Percentiles rank a stretch among this genome's conserved stretches.
Conservation (phyloP, 2,113 vertebrate species). For the Pongo abelii region DNA sequence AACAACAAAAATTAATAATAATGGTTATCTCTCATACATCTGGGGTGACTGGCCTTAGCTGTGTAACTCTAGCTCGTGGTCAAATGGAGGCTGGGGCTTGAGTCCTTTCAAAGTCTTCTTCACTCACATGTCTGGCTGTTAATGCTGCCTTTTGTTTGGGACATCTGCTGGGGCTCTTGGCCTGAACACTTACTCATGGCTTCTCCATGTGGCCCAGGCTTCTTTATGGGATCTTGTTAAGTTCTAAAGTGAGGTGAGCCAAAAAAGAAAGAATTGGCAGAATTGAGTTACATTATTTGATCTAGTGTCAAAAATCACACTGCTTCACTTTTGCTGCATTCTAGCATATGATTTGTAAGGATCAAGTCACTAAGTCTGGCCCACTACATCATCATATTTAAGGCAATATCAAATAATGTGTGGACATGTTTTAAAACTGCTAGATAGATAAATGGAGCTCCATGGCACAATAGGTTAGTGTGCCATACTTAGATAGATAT, state of each 20-base stretch:
- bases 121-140: not conserved
- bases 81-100: not conserved
- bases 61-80: not conserved
- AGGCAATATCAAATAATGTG: not conserved
- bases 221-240: not conserved
- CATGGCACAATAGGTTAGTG: no score
- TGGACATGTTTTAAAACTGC: conserved; percentile 10
- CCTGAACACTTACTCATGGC: not conserved
- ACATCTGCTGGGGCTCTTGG: not conserved
- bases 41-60: not conserved
- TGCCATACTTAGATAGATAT: no score
- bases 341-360: not conserved
- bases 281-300: not conserved
- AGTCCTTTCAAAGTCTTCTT: not conserved
- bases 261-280: not conserved
- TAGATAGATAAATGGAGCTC: no score
- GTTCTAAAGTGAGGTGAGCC: not conserved
- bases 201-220: not conserved
- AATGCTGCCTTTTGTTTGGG: not conserved
- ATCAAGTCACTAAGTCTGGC: not conserved
- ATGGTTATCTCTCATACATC: not conserved
- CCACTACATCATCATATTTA: not conserved
- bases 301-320: not conserved
- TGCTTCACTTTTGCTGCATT: not conserved
- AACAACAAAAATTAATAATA: not conserved